phyloP scores from a whole-genome alignment of 23 tunicate genomes.

The Diplosoma virens region DNA sequence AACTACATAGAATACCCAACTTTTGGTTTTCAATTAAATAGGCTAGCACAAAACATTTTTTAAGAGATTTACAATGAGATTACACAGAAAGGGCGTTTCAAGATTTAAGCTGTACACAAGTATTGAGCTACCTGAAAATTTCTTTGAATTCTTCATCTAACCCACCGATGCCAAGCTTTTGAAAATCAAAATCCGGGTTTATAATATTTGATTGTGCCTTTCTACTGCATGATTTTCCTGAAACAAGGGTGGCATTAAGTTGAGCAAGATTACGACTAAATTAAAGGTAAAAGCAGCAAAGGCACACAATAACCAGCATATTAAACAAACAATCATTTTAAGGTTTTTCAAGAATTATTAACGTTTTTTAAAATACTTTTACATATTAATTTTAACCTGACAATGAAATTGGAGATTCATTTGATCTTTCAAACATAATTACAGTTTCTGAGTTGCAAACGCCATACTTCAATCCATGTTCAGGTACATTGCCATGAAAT shows the following conservation, averaged over 20 bases:
- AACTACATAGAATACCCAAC: no score
- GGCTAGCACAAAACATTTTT: no score
- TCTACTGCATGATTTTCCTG: conserved; percentile 52
- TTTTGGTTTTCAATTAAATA: no score
- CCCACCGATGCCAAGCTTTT: conserved; percentile 94
- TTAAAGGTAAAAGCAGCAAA: no score
- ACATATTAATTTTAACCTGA: conserved; percentile 28
- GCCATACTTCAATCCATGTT: neutral
- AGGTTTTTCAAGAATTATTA: no score
- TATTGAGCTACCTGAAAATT: conserved; percentile 74
- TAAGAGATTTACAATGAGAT: no score
- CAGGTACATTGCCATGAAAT: neutral
- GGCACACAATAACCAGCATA: no score
- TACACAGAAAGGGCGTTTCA: no score
- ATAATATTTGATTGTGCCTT: conserved; percentile 70
- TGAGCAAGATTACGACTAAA: no score
- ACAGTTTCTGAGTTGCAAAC: conserved; percentile 1
- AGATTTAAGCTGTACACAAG: no score
- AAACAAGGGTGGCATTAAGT: neutral
- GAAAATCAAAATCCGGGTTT: conserved; percentile 94
- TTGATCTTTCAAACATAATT: conserved; percentile 26
- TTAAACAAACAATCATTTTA: no score
- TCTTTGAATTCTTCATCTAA: conserved; percentile 97
- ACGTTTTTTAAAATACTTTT: neutral
- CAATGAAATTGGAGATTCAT: conserved; percentile 48